Percentiles rank a stretch among this genome's conserved stretches.
Evolutionary conservation across 2,797 vertebrate genomes (phyloP).

Genomic region (Eidolon dupreanum): DNA sequence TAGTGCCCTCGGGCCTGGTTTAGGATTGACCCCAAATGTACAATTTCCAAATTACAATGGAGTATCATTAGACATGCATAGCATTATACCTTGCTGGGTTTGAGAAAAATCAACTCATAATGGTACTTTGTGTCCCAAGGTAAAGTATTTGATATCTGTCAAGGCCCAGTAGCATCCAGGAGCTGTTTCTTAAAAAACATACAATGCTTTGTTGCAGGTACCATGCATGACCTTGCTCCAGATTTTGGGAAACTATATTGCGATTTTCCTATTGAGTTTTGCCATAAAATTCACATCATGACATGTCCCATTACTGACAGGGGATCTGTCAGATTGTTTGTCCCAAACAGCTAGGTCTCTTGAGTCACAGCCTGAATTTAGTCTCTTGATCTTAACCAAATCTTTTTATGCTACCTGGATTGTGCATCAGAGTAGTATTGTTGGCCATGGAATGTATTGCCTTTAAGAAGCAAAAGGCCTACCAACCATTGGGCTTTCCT

Average conservation of each 20-base stretch:
- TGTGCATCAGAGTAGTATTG: background rate
- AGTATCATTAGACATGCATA: background rate
- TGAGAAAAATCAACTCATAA: background rate
- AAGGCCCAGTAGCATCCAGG: background rate
- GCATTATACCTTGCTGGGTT: background rate
- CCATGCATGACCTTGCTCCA: rapidly evolving
- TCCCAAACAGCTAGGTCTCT: rapidly evolving
- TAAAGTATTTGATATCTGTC: background rate
- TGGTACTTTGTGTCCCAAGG: background rate
- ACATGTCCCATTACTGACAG: background rate
- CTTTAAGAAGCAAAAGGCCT: background rate
- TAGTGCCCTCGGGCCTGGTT: background rate
- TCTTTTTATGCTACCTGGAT: background rate
- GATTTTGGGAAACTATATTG: background rate
- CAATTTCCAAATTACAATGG: background rate
- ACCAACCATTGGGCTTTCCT: background rate
- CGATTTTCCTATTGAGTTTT: background rate
- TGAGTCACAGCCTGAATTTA: background rate
- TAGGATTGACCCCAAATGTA: background rate
- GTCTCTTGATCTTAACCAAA: background rate
- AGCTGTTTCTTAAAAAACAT: background rate
- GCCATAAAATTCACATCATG: background rate
- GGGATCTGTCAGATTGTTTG: background rate
- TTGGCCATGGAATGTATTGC: background rate
- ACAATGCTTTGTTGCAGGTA: background rate